Evolutionary conservation across 2,797 vertebrate species (phyloP).

Genomic region (Sternarchorhynchus goeldii): DNA sequence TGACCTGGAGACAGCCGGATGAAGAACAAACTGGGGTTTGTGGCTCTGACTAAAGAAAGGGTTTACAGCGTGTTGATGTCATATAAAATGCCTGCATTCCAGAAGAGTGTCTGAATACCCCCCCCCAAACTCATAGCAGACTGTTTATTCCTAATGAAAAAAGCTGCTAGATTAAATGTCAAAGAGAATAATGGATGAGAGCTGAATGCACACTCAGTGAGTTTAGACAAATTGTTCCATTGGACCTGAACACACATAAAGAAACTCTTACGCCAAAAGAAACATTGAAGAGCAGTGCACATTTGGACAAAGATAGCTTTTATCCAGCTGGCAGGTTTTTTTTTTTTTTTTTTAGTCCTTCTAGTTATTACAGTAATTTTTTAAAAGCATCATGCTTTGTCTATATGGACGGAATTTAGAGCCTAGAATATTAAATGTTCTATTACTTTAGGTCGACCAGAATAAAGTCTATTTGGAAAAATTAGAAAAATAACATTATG

Average conservation of each 20-base stretch:
- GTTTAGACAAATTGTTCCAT: constrained; percentile 38
- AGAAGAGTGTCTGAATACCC: constrained; percentile 9
- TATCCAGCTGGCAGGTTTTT: background rate
- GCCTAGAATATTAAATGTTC: constrained; percentile 10
- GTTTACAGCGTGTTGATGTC: constrained; percentile 23
- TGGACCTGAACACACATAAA: background rate
- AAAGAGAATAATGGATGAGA: constrained; percentile 38
- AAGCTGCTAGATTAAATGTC: constrained; percentile 39
- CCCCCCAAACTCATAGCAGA: constrained; percentile 12
- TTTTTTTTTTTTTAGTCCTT: constrained; percentile 3
- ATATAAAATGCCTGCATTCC: constrained; percentile 27
- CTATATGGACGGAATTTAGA: background rate
- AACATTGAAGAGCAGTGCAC: constrained; percentile 7
- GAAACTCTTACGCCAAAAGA: background rate
- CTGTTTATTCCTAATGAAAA: constrained; percentile 40
- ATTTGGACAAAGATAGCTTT: constrained; percentile 28
- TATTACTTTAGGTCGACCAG: constrained; percentile 18
- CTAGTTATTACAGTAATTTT: constrained; percentile 31
- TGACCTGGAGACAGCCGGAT: constrained; percentile 4
- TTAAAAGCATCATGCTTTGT: constrained; percentile 42
- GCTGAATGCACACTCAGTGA: constrained; percentile 25
- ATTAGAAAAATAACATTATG: constrained; percentile 29
- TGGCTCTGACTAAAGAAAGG: constrained; percentile 4
- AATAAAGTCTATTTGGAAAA: constrained; percentile 19
- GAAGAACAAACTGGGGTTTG: constrained; percentile 16